Conservation (phyloP, 2,797 vertebrate species). For the Petrocephalus sullivani region DNA sequence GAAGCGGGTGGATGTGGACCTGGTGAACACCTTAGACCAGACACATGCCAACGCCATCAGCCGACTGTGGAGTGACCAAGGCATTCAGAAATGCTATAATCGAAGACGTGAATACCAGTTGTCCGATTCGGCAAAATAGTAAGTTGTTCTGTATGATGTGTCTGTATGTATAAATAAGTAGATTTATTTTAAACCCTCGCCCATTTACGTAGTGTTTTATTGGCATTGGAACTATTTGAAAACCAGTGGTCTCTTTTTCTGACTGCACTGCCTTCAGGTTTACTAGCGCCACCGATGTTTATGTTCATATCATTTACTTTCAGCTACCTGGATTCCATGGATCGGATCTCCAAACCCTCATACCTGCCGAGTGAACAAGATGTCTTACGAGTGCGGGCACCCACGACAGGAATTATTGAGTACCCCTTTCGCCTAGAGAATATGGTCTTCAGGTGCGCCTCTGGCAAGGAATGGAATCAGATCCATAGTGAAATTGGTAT, state of each 20-base stretch:
- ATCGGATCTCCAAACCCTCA: slow-evolving; percentile 52
- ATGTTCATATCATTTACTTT: slow-evolving; percentile 17
- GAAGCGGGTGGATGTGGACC: slow-evolving; percentile 57
- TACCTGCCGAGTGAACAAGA: slow-evolving; percentile 75
- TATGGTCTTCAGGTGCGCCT: slow-evolving; percentile 68
- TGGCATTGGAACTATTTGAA: neutral
- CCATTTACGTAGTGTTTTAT: no score
- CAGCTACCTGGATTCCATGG: slow-evolving; percentile 74
- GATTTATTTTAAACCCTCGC: neutral
- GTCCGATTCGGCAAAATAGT: slow-evolving; percentile 82
- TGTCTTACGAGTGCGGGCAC: slow-evolving; percentile 70
- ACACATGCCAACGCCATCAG: slow-evolving; percentile 69
- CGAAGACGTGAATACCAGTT: slow-evolving; percentile 76
- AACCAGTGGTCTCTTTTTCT: neutral
- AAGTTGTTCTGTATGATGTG: slow-evolving; percentile 44
- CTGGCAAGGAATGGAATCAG: neutral
- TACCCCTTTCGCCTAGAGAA: slow-evolving; percentile 73
- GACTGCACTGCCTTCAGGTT: neutral
- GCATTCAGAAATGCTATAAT: slow-evolving; percentile 72
- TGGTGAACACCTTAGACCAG: slow-evolving; percentile 49
- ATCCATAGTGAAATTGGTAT: neutral
- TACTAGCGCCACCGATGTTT: neutral
- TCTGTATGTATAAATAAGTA: neutral
- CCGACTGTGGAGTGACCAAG: slow-evolving; percentile 71
- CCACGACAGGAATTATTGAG: slow-evolving; percentile 78